A percentile compares a stretch with the other conserved stretches of the same genome.
Evolutionary conservation across 1,140 invertebrate species (phyloP).

Genomic region (Drosophila willistoni): DNA sequence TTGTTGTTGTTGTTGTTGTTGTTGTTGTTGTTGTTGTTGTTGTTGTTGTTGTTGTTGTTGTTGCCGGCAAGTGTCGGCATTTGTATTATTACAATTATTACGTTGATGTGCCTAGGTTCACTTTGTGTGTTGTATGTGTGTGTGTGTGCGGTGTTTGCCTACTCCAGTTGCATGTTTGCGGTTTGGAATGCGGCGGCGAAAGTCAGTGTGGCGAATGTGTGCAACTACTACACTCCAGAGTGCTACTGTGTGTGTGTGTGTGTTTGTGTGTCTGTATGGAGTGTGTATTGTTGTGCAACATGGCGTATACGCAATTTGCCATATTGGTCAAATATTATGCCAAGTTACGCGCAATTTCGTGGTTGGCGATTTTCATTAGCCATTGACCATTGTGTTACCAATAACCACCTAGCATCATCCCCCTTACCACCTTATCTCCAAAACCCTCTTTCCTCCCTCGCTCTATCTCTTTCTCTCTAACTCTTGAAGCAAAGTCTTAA

Average conservation of each 20-base stretch:
- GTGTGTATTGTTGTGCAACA: slow-evolving; percentile 51
- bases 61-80: slow-evolving; percentile 74
- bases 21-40: slow-evolving; percentile 26
- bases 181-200: slow-evolving; percentile 39
- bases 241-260: slow-evolving; percentile 1
- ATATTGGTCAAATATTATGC: slow-evolving; percentile 76
- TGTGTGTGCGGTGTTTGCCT: slow-evolving; percentile 11
- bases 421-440: neutral
- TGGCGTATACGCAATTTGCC: slow-evolving; percentile 72
- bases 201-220: slow-evolving; percentile 48
- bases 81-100: slow-evolving; percentile 78
- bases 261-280: slow-evolving; percentile 5
- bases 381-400: slow-evolving; percentile 35
- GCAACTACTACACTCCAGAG: slow-evolving; percentile 10
- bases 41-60: slow-evolving; percentile 35
- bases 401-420: neutral
- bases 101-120: slow-evolving; percentile 69
- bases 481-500: slow-evolving; percentile 39
- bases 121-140: slow-evolving; percentile 19
- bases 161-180: slow-evolving; percentile 66
- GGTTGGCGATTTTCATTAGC: slow-evolving; percentile 62
- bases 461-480: neutral
- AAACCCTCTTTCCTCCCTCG: neutral
- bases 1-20: slow-evolving; percentile 27
- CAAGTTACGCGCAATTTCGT: slow-evolving; percentile 77